Conservation (phyloP, 2,113 vertebrate genomes). For the Amphiprion percula region DNA sequence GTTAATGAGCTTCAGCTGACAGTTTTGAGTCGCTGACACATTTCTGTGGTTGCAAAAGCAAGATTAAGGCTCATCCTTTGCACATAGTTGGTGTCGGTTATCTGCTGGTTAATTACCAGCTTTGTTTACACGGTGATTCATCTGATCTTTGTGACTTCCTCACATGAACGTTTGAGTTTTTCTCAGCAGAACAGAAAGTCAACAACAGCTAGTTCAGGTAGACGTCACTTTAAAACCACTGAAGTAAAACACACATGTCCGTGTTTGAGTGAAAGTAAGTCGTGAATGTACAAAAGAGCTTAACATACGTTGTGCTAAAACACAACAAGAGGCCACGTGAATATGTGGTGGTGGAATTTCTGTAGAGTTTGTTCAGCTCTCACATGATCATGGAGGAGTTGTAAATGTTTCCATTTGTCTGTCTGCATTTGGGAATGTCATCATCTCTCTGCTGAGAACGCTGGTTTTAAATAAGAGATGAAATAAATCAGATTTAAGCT, state of each 20-base stretch:
- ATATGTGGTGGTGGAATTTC: constrained; percentile 15
- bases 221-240: background rate
- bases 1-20: no score
- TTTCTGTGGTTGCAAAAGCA: no score
- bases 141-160: no score
- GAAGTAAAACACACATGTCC: background rate
- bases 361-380: constrained; percentile 24
- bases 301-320: background rate
- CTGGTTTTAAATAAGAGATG: constrained; percentile 23
- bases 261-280: background rate
- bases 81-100: no score
- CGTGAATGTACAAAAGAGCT: background rate
- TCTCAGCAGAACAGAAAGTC: background rate
- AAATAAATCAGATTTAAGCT: constrained; percentile 4
- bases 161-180: background rate
- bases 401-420: constrained; percentile 59
- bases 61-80: no score
- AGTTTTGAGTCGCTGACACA: no score
- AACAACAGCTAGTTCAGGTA: no score
- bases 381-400: constrained; percentile 28
- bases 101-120: no score
- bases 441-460: background rate
- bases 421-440: constrained; percentile 30
- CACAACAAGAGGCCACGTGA: background rate
- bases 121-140: no score